Base-by-base conservation (phyloP, 2,888 invertebrate genomes). In the Linnaemya tessellans region DNA sequence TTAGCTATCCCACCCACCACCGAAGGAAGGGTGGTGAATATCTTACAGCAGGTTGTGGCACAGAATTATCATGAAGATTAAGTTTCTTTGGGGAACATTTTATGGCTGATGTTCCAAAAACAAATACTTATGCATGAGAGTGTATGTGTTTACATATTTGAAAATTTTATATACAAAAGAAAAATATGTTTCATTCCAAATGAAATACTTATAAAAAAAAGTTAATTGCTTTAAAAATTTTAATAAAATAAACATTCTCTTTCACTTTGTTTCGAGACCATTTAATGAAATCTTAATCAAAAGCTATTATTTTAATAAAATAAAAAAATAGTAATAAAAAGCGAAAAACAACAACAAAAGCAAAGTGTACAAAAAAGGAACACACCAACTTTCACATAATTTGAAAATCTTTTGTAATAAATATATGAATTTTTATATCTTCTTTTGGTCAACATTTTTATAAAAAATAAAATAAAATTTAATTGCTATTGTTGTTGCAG, bases 311-410 rank as follows among this genome's bases (percentile, higher is more conserved):
- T 49, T 41, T n/a, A 51, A 38, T 11, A 1, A 51, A 3, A 22
- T 25, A 54, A 0, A 60, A 67, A 80, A 78, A n/a, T n/a, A n/a
- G n/a, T n/a, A 84, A 80, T 51, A 58, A 71, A 58, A 78, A 51
- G 1, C 4, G 35, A 60, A 68, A 49, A 84, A 62, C 30, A 71
- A 64, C 80, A 64, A 11, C 30, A 71, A 64, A 80, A 64, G 11
- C 7, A 13, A 64, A 41, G 13, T 3, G 11, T 51, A 20, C 51
- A 51, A 73, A 73, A 43, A 15, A 60, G 49, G 25, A 62, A 30
- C 18, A 60, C 58, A 41, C 51, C 41, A 79, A 85, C 85, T 85
- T 85, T 85, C 85, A 85, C 85, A 80, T 75, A 25, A 75, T 82
- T 80, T 81, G 60, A 65, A 81, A 84, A 70, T 56, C 77, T 67